These are phyloP conservation scores for Neotragus pygmaeus DNA, from an alignment of 2,113 vertebrate species.

Conservation along the genomic window DNA sequence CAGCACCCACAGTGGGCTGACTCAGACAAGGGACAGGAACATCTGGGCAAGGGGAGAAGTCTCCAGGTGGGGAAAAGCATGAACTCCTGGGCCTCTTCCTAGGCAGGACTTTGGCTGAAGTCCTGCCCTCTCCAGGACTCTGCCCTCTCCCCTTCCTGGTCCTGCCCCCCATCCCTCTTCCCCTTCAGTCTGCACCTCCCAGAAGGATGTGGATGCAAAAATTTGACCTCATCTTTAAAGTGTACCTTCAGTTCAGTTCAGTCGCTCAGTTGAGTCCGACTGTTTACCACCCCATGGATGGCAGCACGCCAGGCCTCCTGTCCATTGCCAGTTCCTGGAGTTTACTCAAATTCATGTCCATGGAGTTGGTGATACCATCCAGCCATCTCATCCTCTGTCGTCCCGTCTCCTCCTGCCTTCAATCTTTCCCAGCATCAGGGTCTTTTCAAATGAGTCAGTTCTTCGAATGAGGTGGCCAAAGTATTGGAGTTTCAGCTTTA, in stretches of 20 bases:
- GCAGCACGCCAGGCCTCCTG: not conserved
- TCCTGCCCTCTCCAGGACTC: not conserved
- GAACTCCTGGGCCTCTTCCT: not conserved
- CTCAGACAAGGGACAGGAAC: not conserved
- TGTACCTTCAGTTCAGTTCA: not conserved
- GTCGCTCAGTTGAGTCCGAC: fast-evolving
- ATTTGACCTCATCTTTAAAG: not conserved
- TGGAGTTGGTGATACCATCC: not conserved
- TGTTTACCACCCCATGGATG: not conserved
- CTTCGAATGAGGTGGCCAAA: not conserved
- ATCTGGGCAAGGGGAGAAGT: not conserved
- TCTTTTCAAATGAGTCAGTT: not conserved
- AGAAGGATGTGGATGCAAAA: not conserved
- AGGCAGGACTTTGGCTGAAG: not conserved
- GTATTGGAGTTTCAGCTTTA: not conserved
- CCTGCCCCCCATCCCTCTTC: not conserved
- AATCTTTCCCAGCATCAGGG: not conserved
- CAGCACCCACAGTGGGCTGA: not conserved
- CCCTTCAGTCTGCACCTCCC: not conserved
- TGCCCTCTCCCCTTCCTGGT: not conserved
- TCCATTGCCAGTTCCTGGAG: not conserved
- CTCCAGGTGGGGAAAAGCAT: not conserved
- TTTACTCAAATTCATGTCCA: not conserved
- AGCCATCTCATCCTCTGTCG: not conserved
- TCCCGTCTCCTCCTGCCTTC: not conserved